Evolutionary conservation across 2,113 vertebrate species (phyloP).

Genomic region (Baryphthengus martii): DNA sequence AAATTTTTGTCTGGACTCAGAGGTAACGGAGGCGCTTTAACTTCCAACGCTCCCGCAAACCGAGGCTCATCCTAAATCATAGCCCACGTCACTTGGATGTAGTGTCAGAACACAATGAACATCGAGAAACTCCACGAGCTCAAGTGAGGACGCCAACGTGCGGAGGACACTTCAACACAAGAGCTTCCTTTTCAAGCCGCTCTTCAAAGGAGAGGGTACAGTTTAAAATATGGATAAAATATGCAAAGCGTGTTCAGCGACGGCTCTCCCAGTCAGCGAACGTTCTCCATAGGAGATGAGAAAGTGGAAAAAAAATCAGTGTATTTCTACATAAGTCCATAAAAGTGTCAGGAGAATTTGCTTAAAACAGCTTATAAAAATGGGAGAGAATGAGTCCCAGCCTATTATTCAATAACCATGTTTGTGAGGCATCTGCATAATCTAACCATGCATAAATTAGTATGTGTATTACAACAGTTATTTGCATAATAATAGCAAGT

Average conservation of each 20-base stretch:
- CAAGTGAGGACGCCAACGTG: accelerated
- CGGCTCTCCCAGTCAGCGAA: background rate
- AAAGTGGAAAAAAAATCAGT: background rate
- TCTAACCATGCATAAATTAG: constrained; percentile 98
- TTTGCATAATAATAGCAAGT: constrained; percentile 99
- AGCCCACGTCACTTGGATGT: background rate
- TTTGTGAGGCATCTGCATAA: constrained; percentile 88
- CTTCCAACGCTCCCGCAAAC: accelerated
- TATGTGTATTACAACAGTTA: constrained; percentile 98
- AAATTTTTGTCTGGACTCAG: background rate
- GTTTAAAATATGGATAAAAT: background rate
- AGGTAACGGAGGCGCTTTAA: accelerated
- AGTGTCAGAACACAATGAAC: accelerated
- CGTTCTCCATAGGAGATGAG: background rate
- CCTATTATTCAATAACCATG: constrained; percentile 89
- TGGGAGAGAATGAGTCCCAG: constrained; percentile 66
- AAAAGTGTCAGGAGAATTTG: constrained; percentile 59
- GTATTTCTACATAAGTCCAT: background rate
- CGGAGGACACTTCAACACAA: background rate
- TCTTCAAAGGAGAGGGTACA: background rate
- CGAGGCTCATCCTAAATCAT: accelerated
- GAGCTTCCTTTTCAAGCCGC: background rate
- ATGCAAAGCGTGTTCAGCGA: background rate
- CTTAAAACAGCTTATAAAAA: constrained; percentile 70
- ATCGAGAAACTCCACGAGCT: background rate